A percentile compares a stretch with the other conserved stretches of the same genome.
These are phyloP conservation scores for Sebastes goodei DNA, from an alignment of 2,797 vertebrate genomes.

Conservation along the genomic window DNA sequence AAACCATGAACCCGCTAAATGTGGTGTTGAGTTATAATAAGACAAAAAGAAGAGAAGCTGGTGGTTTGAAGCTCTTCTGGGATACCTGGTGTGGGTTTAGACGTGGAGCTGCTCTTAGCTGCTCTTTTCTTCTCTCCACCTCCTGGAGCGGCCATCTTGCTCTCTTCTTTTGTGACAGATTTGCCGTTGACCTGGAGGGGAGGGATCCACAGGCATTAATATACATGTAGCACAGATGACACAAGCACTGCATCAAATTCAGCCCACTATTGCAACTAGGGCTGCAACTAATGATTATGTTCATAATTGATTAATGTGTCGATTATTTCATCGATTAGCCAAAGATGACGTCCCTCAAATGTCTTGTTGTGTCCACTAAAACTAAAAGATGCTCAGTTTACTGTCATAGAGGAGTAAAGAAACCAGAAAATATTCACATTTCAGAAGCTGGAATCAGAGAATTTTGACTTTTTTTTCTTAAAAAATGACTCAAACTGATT, in stretches of 20 bases:
- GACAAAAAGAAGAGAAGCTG: background rate
- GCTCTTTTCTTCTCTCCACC: slow-evolving; percentile 25
- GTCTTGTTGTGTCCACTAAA: no score
- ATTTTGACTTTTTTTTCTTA: no score
- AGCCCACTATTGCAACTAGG: background rate
- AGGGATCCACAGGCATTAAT: background rate
- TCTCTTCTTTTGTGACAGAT: slow-evolving; percentile 36
- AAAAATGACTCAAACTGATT: no score
- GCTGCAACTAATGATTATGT: no score
- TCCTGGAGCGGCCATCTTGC: background rate
- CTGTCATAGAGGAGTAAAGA: no score
- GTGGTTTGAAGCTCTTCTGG: background rate
- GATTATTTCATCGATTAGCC: no score
- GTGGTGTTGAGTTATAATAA: background rate
- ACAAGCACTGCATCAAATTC: background rate
- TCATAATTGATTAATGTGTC: no score
- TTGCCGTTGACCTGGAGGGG: slow-evolving; percentile 56
- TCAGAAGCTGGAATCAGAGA: no score
- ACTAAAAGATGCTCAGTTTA: no score
- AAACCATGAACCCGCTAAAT: background rate
- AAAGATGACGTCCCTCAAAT: no score
- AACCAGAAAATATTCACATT: no score
- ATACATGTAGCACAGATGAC: background rate
- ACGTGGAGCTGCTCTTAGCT: slow-evolving; percentile 30
- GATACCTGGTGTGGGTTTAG: slow-evolving; percentile 63